Conservation (phyloP, 2,113 vertebrate genomes). For the Atrichornis clamosus region DNA sequence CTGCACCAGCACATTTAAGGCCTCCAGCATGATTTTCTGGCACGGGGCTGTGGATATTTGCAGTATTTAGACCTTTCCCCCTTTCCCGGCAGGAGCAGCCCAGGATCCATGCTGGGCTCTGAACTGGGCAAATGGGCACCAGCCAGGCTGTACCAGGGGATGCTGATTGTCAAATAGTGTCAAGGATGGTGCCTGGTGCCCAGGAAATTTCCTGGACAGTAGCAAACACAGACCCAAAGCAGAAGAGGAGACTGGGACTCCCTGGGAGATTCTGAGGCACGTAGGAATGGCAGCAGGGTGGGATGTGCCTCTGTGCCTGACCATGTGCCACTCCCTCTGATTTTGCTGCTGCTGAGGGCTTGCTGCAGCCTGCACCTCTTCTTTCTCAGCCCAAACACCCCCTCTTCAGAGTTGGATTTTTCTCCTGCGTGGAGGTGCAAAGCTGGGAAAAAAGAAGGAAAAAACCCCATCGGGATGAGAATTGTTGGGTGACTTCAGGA, state of each 20-base stretch:
- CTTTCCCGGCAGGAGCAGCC: not conserved
- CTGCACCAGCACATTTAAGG: not conserved
- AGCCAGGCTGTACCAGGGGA: not conserved
- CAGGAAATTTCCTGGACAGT: not conserved
- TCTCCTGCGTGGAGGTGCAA: not conserved
- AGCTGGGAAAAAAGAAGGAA: not conserved
- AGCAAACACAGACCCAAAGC: not conserved
- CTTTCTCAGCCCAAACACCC: not conserved
- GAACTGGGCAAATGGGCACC: not conserved
- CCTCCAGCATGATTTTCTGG: not conserved
- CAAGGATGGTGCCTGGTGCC: not conserved
- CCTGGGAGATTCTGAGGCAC: rapidly evolving
- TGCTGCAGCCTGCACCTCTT: not conserved
- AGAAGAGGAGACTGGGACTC: not conserved
- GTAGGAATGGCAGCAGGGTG: not conserved
- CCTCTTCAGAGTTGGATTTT: not conserved
- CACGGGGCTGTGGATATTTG: not conserved
- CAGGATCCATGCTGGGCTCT: not conserved
- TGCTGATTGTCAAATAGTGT: not conserved
- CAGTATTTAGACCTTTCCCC: not conserved
- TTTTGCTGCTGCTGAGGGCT: not conserved
- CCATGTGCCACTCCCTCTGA: not conserved
- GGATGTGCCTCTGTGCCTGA: not conserved
- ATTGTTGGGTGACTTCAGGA: not conserved
- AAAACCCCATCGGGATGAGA: not conserved